Conservation (phyloP, 2,888 invertebrate species). For the Andrena fulva region DNA sequence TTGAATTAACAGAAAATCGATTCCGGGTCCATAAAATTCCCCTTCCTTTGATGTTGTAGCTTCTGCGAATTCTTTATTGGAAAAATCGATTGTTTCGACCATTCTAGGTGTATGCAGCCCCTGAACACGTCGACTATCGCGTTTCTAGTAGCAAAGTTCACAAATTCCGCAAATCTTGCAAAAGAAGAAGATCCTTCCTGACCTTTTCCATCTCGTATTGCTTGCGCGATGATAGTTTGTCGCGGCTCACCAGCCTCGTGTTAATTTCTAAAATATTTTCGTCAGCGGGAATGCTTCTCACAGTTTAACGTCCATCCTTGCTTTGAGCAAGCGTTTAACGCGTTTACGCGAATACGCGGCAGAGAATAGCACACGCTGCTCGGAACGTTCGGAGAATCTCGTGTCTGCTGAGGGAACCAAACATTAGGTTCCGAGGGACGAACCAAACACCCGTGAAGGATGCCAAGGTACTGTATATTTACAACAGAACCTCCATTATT, state of each 20-base stretch:
- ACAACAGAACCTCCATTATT: not conserved
- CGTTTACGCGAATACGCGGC: not conserved
- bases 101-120: too few species aligned
- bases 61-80: too few species aligned
- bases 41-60: too few species aligned
- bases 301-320: not conserved
- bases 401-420: too few species aligned
- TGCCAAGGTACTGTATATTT: not conserved
- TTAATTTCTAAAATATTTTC: slow-evolving; percentile 12
- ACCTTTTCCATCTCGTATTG: not conserved
- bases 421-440: not conserved
- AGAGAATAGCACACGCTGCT: not conserved
- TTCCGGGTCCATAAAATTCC: too few species aligned
- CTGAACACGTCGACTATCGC: too few species aligned
- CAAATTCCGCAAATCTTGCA: not conserved
- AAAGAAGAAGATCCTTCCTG: not conserved
- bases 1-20: too few species aligned
- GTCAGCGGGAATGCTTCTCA: not conserved
- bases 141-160: not conserved
- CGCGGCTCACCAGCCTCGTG: not conserved
- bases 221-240: not conserved
- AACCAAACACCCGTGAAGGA: not conserved
- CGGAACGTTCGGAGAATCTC: not conserved
- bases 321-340: not conserved
- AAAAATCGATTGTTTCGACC: too few species aligned